Conservation (phyloP, 2,113 vertebrate genomes). For the Prionailurus bengalensis region DNA sequence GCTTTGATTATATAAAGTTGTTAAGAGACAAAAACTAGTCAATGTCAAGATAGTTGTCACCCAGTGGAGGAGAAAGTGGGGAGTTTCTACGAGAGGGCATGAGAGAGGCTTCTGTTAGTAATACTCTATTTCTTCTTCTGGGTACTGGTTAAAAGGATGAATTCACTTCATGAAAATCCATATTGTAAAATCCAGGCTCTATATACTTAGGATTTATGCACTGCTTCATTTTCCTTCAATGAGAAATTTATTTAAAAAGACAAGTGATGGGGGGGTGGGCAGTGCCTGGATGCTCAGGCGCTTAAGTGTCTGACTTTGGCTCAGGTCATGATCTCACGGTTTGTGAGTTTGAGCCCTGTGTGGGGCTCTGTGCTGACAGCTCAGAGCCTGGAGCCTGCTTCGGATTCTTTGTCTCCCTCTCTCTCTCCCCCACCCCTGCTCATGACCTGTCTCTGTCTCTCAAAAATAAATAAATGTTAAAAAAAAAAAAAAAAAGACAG, state of each 20-base stretch:
- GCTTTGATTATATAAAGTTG: background rate
- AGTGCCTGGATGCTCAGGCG: too few relatives aligned
- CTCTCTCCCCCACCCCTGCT: too few relatives aligned
- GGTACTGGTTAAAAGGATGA: background rate
- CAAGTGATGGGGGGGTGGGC: background rate
- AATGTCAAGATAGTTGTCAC: background rate
- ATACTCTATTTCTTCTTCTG: background rate
- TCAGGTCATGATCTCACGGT: too few relatives aligned
- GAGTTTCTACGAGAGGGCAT: background rate
- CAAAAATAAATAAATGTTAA: too few relatives aligned
- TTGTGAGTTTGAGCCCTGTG: too few relatives aligned
- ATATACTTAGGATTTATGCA: background rate
- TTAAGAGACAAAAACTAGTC: constrained; percentile 6
- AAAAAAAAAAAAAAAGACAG: too few relatives aligned
- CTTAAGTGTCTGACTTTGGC: too few relatives aligned
- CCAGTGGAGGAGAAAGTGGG: background rate
- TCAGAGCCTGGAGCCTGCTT: too few relatives aligned
- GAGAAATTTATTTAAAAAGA: constrained; percentile 49
- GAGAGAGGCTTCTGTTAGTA: background rate
- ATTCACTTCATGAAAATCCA: constrained; percentile 37
- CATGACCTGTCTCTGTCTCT: too few relatives aligned
- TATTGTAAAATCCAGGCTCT: background rate
- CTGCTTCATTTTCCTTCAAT: background rate
- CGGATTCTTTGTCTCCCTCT: too few relatives aligned
- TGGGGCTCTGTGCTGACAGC: too few relatives aligned